Base-by-base conservation (phyloP, 1,140 invertebrate genomes). In the Drosophila trapezifrons region DNA sequence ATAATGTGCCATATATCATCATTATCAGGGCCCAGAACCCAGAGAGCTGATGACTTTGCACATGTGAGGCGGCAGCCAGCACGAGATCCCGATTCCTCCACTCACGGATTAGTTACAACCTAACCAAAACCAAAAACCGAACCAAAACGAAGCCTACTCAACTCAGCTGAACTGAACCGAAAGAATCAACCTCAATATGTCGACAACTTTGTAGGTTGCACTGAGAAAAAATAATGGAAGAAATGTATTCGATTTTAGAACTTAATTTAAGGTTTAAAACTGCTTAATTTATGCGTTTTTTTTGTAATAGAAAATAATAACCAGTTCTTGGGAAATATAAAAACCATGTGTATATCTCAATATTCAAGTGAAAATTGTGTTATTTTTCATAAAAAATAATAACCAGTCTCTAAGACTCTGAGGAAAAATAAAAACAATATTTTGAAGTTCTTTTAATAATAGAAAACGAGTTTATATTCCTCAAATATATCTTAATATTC, bases 151-250 rank as follows among this genome's bases (percentile, higher is more conserved):
- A 86, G 32, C 51, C 51, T 37, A 5, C 59, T 40, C 49, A 35
- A 13, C 27, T 18, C 27, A 32, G 10, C 17, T 17, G 49, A n/a
- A 29, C 42, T 51, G 69, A 59, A 74, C 42, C 57, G 29, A 76
- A 86, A 67, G 79, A 79, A 86, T 86, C 83, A 86, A 86, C 83
- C 83, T 86, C 67, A 83, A 86, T 87, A 86, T 86, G 83, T 86
- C 83, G 83, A 86, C 83, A 87, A 87, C 82, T 82, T 87, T 87
- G 82, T 87, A 86, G 59, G 32, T 35, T 38, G 22, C 37, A 38
- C 71, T 10, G 35, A 29, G 27, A 18, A 12, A 66, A 25, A 66
- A 25, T 1, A n/a, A 5, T 29, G 10, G 1, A 10, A 6, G 12
- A 29, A 29, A 57, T 17, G 2, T 5, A 2, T 27, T 20, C 4